A percentile compares a stretch with the other conserved stretches of the same genome.
phyloP scores from a whole-genome alignment of 2,797 vertebrate genomes.

The Etheostoma perlongum region DNA sequence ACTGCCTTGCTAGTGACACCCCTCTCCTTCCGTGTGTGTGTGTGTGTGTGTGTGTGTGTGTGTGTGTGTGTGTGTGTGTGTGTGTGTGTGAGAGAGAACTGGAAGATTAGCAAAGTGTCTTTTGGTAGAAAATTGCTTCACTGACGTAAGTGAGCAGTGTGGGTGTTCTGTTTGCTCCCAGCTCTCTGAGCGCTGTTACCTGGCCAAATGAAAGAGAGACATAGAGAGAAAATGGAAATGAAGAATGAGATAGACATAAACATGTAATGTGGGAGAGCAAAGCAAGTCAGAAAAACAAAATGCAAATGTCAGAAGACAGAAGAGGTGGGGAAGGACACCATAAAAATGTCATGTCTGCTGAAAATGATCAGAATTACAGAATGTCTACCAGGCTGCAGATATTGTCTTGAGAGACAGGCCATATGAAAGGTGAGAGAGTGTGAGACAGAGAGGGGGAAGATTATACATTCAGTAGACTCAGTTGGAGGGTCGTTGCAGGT shows the following conservation, averaged over 20 bases:
- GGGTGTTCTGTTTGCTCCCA: slow-evolving; percentile 69
- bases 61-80: slow-evolving; percentile 30
- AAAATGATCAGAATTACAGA: slow-evolving; percentile 15
- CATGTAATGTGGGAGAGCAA: slow-evolving; percentile 7
- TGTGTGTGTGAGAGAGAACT: background rate
- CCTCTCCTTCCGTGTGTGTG: slow-evolving; percentile 12
- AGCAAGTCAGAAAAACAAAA: slow-evolving; percentile 2
- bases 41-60: slow-evolving; percentile 14
- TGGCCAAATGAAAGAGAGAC: slow-evolving; percentile 49
- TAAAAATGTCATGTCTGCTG: background rate
- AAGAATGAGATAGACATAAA: background rate
- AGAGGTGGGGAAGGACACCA: slow-evolving; percentile 4
- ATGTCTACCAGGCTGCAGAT: slow-evolving; percentile 13
- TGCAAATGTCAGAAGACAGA: background rate
- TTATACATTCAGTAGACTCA: slow-evolving; percentile 15
- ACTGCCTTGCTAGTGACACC: slow-evolving; percentile 73
- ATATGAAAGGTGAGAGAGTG: slow-evolving; percentile 1
- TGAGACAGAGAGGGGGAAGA: background rate
- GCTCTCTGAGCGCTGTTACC: slow-evolving; percentile 57
- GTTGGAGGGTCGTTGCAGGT: slow-evolving; percentile 49
- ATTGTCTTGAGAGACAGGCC: background rate
- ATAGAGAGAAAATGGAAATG: background rate
- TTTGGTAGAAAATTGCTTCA: slow-evolving; percentile 64
- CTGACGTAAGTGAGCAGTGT: slow-evolving; percentile 67
- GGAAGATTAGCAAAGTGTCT: slow-evolving; percentile 59